Evolutionary conservation across 2,113 vertebrate genomes (phyloP).

Genomic region (Vanacampus margaritifer): DNA sequence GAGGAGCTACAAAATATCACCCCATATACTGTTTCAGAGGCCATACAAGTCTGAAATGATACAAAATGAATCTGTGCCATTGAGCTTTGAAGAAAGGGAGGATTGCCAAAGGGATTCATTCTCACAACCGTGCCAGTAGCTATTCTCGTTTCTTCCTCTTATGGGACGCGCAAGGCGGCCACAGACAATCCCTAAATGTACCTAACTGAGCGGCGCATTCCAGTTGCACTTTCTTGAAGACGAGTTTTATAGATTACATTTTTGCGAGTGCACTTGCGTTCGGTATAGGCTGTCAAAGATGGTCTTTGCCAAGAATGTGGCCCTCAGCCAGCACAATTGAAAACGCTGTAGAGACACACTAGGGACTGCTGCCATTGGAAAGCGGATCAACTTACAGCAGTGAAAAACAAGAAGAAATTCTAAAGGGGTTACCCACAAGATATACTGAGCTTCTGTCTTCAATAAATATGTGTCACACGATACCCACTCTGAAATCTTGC

Average conservation of each 20-base stretch:
- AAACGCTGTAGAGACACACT: constrained; percentile 3
- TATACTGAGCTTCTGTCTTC: constrained; percentile 62
- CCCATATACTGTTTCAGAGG: constrained; percentile 62
- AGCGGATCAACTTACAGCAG: constrained; percentile 32
- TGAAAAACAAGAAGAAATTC: constrained; percentile 56
- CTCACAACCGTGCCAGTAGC: constrained; percentile 55
- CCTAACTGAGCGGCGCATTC: constrained; percentile 32
- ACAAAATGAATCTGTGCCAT: constrained; percentile 50
- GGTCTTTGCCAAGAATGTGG: constrained; percentile 4
- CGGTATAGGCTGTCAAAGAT: background rate
- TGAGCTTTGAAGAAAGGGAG: constrained; percentile 51
- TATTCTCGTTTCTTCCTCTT: constrained; percentile 55
- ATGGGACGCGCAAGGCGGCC: constrained; percentile 37
- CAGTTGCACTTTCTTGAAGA: constrained; percentile 24
- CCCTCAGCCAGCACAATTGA: constrained; percentile 1
- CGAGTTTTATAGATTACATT: background rate
- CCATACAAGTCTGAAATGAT: constrained; percentile 59
- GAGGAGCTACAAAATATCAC: constrained; percentile 57
- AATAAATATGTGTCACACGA: constrained; percentile 61
- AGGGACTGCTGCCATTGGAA: constrained; percentile 27
- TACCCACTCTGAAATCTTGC: constrained; percentile 54
- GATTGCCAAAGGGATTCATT: constrained; percentile 51
- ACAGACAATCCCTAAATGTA: constrained; percentile 49
- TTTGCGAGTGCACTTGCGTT: background rate
- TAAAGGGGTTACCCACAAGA: constrained; percentile 54